A percentile compares a stretch with the other conserved stretches of the same genome.
These are phyloP conservation scores for Hyperoplus immaculatus DNA, from an alignment of 2,797 vertebrate species.

Conservation along the genomic window DNA sequence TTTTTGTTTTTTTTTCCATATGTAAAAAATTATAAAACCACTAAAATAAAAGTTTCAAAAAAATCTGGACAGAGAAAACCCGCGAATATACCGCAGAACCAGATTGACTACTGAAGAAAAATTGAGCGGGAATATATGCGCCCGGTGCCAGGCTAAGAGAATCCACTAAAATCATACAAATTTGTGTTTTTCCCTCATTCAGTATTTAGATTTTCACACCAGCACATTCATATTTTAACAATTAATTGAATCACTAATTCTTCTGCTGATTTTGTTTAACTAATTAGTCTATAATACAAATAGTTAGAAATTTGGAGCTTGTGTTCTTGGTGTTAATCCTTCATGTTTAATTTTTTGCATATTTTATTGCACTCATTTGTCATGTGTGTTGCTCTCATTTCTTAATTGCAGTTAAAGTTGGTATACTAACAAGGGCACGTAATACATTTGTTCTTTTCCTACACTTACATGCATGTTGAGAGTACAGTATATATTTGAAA, in stretches of 20 bases:
- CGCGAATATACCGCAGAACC: too few species aligned
- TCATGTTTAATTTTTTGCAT: not conserved
- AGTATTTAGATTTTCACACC: not conserved
- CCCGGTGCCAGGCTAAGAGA: not conserved
- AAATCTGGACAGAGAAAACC: too few species aligned
- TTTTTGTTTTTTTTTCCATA: too few species aligned
- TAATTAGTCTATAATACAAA: too few species aligned
- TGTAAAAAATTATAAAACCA: too few species aligned
- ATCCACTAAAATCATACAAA: not conserved
- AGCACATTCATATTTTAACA: not conserved
- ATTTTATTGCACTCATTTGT: not conserved
- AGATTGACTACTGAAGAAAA: too few species aligned
- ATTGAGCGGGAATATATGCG: too few species aligned
- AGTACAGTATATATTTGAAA: not conserved
- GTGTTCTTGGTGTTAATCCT: not conserved
- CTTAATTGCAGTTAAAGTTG: constrained; percentile 6
- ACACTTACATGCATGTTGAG: not conserved
- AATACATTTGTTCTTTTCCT: not conserved
- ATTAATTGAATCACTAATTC: not conserved
- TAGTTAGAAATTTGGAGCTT: not conserved
- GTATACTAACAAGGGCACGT: not conserved
- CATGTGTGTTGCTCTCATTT: not conserved
- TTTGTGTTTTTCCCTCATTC: not conserved
- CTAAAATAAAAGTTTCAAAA: too few species aligned
- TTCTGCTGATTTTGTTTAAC: not conserved